Conservation (phyloP, 2,113 vertebrate genomes). For the Prionailurus bengalensis region DNA sequence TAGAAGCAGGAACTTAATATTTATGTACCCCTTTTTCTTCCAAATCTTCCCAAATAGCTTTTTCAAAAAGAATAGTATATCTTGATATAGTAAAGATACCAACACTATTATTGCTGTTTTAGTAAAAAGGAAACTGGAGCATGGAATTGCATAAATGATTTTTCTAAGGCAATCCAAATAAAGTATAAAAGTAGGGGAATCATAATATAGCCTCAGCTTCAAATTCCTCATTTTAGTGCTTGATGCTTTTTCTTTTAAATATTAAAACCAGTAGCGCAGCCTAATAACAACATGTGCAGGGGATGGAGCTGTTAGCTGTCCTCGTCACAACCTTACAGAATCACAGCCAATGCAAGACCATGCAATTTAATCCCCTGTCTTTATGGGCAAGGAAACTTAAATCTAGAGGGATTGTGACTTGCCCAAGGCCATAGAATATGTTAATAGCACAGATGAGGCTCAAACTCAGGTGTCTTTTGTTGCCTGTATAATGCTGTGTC, state of each 20-base stretch:
- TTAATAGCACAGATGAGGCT: not conserved
- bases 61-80: slow-evolving; percentile 69
- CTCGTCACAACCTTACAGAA: not conserved
- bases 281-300: not conserved
- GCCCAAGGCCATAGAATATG: not conserved
- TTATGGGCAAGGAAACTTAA: not conserved
- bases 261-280: slow-evolving; percentile 49
- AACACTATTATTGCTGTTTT: slow-evolving; percentile 73
- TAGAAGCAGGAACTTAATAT: slow-evolving; percentile 70
- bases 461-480: not conserved
- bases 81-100: slow-evolving; percentile 73
- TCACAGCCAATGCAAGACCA: not conserved
- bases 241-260: slow-evolving; percentile 56
- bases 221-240: slow-evolving; percentile 55
- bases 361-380: not conserved
- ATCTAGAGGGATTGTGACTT: not conserved
- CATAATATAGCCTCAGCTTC: slow-evolving; percentile 22
- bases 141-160: slow-evolving; percentile 79
- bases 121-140: slow-evolving; percentile 76
- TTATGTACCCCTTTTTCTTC: slow-evolving; percentile 64
- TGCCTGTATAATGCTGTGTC: not conserved
- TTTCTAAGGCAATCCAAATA: slow-evolving; percentile 70
- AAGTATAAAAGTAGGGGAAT: slow-evolving; percentile 53
- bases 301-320: not conserved
- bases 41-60: slow-evolving; percentile 61